Evolutionary conservation across 1,140 invertebrate species (phyloP).

Genomic region (Ceratina japonica): DNA sequence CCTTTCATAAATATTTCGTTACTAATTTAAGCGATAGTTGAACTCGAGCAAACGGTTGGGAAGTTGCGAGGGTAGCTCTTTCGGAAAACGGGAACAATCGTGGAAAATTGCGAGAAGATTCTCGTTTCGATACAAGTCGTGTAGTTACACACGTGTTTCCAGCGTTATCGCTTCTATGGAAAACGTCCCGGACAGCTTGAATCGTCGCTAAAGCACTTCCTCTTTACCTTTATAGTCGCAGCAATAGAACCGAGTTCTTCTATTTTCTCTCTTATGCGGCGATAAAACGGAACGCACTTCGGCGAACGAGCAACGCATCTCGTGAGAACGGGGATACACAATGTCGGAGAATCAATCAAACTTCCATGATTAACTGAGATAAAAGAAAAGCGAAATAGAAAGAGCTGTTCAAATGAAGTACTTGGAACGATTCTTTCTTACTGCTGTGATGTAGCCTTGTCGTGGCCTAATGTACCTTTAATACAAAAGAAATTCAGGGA

Average conservation of each 20-base stretch:
- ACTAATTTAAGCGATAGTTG: not conserved
- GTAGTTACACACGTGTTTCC: constrained; percentile 19
- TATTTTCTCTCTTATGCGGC: not conserved
- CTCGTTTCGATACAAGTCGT: constrained; percentile 28
- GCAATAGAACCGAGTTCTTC: not conserved
- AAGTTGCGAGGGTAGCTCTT: not conserved
- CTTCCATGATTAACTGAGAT: not conserved
- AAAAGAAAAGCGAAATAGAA: not conserved
- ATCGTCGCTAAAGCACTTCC: not conserved
- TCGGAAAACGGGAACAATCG: constrained; percentile 44
- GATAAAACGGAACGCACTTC: not conserved
- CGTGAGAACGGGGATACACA: not conserved
- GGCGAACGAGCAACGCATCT: not conserved
- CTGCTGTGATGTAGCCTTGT: too few relatives aligned
- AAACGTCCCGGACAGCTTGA: not conserved
- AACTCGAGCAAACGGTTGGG: not conserved
- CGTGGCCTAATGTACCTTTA: too few relatives aligned
- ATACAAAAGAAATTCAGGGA: too few relatives aligned
- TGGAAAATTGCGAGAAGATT: constrained; percentile 20
- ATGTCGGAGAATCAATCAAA: not conserved
- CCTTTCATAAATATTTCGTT: not conserved
- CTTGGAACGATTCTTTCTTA: too few relatives aligned
- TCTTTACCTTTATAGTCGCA: constrained; percentile 35
- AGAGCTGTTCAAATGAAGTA: not conserved
- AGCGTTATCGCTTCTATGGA: constrained; percentile 30